Evolutionary conservation across 2,888 invertebrate species (phyloP).

Genomic region (Chrysina gloriosa): DNA sequence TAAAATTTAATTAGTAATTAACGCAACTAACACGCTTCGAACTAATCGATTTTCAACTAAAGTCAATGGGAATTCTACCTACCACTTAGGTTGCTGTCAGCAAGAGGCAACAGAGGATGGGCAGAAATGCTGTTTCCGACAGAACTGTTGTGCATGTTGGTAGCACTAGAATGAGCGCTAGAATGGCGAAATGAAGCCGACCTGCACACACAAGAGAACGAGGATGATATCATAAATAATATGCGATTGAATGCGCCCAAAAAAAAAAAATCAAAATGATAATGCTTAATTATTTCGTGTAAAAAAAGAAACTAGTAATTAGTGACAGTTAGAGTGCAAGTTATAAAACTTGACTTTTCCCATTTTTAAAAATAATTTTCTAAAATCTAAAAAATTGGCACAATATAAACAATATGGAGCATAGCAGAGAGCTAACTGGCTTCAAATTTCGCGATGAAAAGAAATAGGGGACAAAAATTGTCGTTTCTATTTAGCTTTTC

Average conservation of each 20-base stretch:
- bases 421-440: constrained; percentile 57
- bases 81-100: constrained; percentile 70
- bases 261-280: constrained; percentile 31
- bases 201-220: constrained; percentile 74
- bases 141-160: constrained; percentile 75
- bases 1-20: background rate
- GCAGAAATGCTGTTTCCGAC: constrained; percentile 92
- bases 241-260: constrained; percentile 15
- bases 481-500: constrained; percentile 39
- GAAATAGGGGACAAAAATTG: constrained; percentile 32
- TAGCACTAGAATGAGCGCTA: constrained; percentile 75
- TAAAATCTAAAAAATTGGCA: constrained; percentile 45
- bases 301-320: background rate
- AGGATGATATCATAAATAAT: constrained; percentile 57
- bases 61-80: constrained; percentile 57
- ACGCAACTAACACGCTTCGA: background rate
- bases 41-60: background rate
- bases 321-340: too few species aligned
- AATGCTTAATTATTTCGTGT: background rate
- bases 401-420: constrained; percentile 57
- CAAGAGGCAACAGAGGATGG: constrained; percentile 94
- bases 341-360: too few species aligned
- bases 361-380: too few species aligned
- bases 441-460: constrained; percentile 11
- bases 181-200: constrained; percentile 94